These are phyloP conservation scores for Atta colombica DNA, from an alignment of 1,140 invertebrate genomes.

Conservation along the genomic window DNA sequence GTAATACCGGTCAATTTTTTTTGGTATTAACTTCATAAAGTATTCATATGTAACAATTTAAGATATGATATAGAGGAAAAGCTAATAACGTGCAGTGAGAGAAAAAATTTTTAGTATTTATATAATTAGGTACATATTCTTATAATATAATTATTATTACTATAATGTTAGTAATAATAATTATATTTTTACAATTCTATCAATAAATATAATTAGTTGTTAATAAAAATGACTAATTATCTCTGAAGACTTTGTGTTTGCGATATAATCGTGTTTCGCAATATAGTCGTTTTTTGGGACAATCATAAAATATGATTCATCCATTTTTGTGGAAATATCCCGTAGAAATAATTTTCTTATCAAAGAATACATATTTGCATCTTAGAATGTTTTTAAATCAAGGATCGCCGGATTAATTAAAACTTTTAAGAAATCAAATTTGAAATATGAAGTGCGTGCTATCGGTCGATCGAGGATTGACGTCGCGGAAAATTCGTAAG, in stretches of 20 bases:
- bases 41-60: background rate
- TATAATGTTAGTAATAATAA: no score
- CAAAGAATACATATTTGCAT: background rate
- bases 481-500: constrained; percentile 24
- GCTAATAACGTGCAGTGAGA: no score
- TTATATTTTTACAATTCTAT: no score
- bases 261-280: no score
- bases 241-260: no score
- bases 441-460: background rate
- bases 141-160: no score
- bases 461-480: constrained; percentile 34
- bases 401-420: constrained; percentile 33
- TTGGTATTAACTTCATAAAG: background rate
- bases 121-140: no score
- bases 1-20: background rate
- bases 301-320: background rate
- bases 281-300: no score
- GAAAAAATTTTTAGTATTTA: no score
- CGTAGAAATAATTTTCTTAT: background rate
- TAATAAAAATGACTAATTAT: no score
- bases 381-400: background rate
- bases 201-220: no score
- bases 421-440: constrained; percentile 40
- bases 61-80: background rate
- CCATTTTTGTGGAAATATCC: no score